Base-by-base conservation (phyloP, 2,888 invertebrate species). In the Yponomeuta evonymella region DNA sequence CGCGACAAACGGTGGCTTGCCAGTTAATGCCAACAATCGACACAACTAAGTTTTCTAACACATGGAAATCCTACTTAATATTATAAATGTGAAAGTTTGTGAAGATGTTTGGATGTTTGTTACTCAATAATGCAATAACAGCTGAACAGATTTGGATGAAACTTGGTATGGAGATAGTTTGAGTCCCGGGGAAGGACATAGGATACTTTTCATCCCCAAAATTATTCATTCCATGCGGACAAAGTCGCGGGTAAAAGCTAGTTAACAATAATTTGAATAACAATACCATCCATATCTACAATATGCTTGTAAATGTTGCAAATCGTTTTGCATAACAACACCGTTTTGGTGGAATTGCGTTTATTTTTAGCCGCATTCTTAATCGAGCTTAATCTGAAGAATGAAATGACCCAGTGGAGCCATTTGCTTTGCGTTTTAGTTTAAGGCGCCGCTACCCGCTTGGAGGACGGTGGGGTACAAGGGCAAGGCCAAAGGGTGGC, bases 1-100 rank as follows among this genome's bases (percentile, higher is more conserved):
- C 76, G 81, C 82, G 82, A 81, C 84, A 83, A 84, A 84, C 76
- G 79, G 80, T 80, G 77, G 80, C 83, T 82, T 76, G 78, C 78
- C 79, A 81, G 75, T 69, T 72, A 71, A 68, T 65, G 68, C 70
- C 70, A 73, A 72, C 73, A 72, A 48, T 72, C 48, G 48, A 48
- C 36, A 23, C 51, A 64, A 51, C 43, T 69, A 51, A 66, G 69
- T 69, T 36, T 36, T 33, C 48, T 67, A 69, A 68, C 33, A 65
- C 66, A 62, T 69, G 71, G 58, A 69, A 69, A 23, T 23, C 23
- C 23, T 23, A 23, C 23, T 23, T 23, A 23, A 23, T 23, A 23
- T 23, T 23, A 23, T 23, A 23, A 23, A 23, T 23, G 23, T 23
- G 0, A 23, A 23, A 23, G 23, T 23, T 23, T 23, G 23, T 23